phyloP scores from a whole-genome alignment of 1,140 invertebrate genomes.

The Brachionus asplanchnoidis region DNA sequence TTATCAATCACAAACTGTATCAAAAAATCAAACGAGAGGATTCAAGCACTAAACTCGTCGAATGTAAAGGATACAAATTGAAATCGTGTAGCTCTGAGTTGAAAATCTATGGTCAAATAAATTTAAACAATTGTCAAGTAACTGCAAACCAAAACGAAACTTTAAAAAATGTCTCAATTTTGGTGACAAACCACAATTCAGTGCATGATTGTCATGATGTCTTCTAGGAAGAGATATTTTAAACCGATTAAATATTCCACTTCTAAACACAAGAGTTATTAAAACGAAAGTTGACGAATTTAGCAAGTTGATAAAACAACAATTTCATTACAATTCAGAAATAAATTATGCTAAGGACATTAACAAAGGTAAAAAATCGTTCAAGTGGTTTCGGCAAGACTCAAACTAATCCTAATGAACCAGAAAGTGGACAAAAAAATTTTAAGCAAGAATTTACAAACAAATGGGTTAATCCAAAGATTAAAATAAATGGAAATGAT shows the following conservation, averaged over 20 bases:
- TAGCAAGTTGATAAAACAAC: constrained; percentile 3
- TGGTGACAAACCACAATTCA: constrained; percentile 7
- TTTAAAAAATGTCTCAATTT: constrained; percentile 12
- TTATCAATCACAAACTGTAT: constrained; percentile 1
- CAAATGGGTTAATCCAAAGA: neutral
- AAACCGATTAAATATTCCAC: neutral
- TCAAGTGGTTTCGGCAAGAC: neutral
- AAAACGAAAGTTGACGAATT: neutral
- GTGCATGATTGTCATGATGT: neutral
- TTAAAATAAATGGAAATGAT: neutral
- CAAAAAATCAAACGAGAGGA: constrained; percentile 5
- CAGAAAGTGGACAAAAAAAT: neutral
- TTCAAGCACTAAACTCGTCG: neutral
- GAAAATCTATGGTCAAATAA: constrained; percentile 22
- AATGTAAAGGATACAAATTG: neutral
- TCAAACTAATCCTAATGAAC: neutral
- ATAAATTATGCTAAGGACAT: neutral
- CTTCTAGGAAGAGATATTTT: neutral
- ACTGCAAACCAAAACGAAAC: constrained; percentile 5
- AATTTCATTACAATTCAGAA: neutral
- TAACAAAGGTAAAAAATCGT: neutral
- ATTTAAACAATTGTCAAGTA: constrained; percentile 16
- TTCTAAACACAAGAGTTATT: neutral
- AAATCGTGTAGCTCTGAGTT: constrained; percentile 13
- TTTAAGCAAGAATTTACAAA: neutral